phyloP scores from a whole-genome alignment of 2,113 vertebrate genomes.

The Danio rerio region GRCz12tu NC_133188.1:26850001-26850500 shows the following conservation, averaged over 20 bases:
- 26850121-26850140: slow-evolving; percentile 89
- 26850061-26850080: slow-evolving; percentile 85
- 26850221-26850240: slow-evolving; percentile 93
- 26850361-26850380: slow-evolving; percentile 68
- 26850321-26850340: slow-evolving; percentile 86
- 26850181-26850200: slow-evolving; percentile 89
- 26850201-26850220: slow-evolving; percentile 88
- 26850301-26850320: slow-evolving; percentile 93
- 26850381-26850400: slow-evolving; percentile 66
- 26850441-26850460: slow-evolving; percentile 86
- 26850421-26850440: slow-evolving; percentile 88
- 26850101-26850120: slow-evolving; percentile 94
- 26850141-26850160: slow-evolving; percentile 92
- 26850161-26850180: slow-evolving; percentile 89
- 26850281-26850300: slow-evolving; percentile 93
- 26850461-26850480: slow-evolving; percentile 91
- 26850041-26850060: slow-evolving; percentile 89
- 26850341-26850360: slow-evolving; percentile 85
- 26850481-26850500: slow-evolving; percentile 85
- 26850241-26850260: slow-evolving; percentile 92
- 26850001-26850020: slow-evolving; percentile 93
- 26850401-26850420: slow-evolving; percentile 81
- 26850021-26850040: slow-evolving; percentile 96
- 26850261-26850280: slow-evolving; percentile 90
- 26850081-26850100: slow-evolving; percentile 92